A percentile compares a stretch with the other conserved stretches of the same genome.
Conservation (phyloP, 2,113 vertebrate species). For the Grammomys dolichurus region DNA sequence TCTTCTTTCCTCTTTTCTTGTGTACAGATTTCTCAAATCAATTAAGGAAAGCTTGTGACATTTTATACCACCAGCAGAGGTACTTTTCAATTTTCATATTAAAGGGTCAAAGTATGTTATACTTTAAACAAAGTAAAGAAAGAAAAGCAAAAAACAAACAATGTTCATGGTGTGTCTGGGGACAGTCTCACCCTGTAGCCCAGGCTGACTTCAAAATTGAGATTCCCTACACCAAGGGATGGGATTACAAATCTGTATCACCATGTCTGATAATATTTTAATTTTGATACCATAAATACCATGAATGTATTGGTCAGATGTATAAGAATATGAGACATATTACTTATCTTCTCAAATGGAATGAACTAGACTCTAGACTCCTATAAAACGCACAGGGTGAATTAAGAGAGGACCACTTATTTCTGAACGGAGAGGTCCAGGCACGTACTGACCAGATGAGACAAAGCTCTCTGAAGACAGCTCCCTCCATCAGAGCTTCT, state of each 20-base stretch:
- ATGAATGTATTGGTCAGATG: neutral
- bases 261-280: neutral
- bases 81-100: neutral
- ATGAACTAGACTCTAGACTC: neutral
- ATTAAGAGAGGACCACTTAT: neutral
- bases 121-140: constrained; percentile 17
- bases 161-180: neutral
- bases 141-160: neutral
- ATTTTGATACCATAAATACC: constrained; percentile 22
- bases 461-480: neutral
- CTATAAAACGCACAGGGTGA: neutral
- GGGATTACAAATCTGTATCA: neutral
- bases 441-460: neutral
- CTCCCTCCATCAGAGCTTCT: neutral
- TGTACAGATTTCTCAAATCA: neutral
- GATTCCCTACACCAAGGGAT: neutral
- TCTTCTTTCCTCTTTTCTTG: neutral
- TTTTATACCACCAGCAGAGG: neutral
- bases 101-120: constrained; percentile 20
- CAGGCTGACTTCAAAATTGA: neutral
- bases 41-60: neutral
- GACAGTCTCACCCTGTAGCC: neutral
- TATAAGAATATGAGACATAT: neutral
- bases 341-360: neutral
- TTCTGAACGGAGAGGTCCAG: neutral